Evolutionary conservation across 2,113 vertebrate species (phyloP), one percentile per base, ranked within the genome.

Genomic region (Sylvia atricapilla): DNA sequence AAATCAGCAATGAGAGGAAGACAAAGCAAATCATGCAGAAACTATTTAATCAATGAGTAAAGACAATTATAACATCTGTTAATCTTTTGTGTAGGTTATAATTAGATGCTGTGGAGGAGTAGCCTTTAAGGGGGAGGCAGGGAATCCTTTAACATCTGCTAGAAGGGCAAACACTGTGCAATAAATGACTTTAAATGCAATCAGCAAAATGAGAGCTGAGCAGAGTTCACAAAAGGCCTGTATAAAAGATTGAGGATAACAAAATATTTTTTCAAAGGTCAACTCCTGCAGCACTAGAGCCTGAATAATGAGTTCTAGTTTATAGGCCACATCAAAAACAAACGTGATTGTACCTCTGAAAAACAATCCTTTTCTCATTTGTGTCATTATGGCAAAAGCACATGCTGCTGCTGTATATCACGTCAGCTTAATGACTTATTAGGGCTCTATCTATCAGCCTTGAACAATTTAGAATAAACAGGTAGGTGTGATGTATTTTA

Each of bases 61-160:
- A 98, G 98, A 97, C 97, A 98, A 98, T 98, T 98, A 98, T 97
- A 98, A 98, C 98, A 98, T 98, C 98, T 98, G 98, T 97, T 98
- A 97, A 98, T 98, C 98, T 97, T 98, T 98, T 98, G 96, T 97
- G 92, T 90, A 91, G 92, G 95, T 97, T 97, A 97, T 98, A 98
- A 98, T 98, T 97, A 98, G 97, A 98, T 97, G 94, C 97, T 96
- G 63, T 8, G 33, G 96, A 97, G 96, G 97, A 98, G 96, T 94
- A 98, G 97, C 93, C 97, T 97, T 98, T 98, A 84, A 94, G 94
- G 91, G 84, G 95, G 91, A 96, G 93, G 94, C 89, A 94, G 95
- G 87, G 94, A 95, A 97, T 96, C 96, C 95, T 98, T 95, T 96
- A 98, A 97, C 98, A 98, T 98, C 98, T 98, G 98, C 95, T 96